Evolutionary conservation across 2,888 invertebrate species (phyloP).

Genomic region (Rhimphoctona megacephalus): DNA sequence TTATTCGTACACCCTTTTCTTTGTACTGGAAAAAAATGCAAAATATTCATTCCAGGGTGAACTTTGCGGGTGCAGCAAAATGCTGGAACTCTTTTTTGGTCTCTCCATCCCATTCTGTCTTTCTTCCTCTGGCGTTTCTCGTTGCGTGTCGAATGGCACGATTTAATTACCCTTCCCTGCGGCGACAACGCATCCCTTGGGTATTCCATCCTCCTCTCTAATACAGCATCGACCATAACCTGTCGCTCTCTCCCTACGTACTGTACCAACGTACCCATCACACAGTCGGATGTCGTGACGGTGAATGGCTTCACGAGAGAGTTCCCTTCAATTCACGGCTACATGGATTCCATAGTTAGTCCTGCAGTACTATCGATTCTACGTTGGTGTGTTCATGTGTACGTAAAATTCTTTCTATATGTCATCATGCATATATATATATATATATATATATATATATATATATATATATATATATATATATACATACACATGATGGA

Average conservation of each 20-base stretch:
- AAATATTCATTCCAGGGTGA: slow-evolving; percentile 19
- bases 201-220: slow-evolving; percentile 51
- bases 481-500: not conserved
- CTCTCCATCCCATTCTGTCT: slow-evolving; percentile 22
- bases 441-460: not conserved
- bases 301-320: slow-evolving; percentile 49
- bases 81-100: slow-evolving; percentile 37
- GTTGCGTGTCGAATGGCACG: slow-evolving; percentile 66
- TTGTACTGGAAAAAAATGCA: slow-evolving; percentile 20
- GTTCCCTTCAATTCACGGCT: slow-evolving; percentile 55
- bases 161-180: slow-evolving; percentile 70
- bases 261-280: slow-evolving; percentile 24
- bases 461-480: no score
- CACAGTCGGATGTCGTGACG: slow-evolving; percentile 62
- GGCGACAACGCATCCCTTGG: slow-evolving; percentile 65
- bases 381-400: not conserved
- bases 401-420: not conserved
- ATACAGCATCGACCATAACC: slow-evolving; percentile 44
- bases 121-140: slow-evolving; percentile 29
- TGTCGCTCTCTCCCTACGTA: slow-evolving; percentile 10
- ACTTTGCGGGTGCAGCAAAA: slow-evolving; percentile 57
- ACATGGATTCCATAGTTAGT: slow-evolving; percentile 32
- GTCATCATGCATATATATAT: not conserved
- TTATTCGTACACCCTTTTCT: slow-evolving; percentile 36
- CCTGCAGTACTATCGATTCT: slow-evolving; percentile 51